Conservation (phyloP, 92 coral and sea anemone genomes). For the Parazoanthus atlanticus region DNA sequence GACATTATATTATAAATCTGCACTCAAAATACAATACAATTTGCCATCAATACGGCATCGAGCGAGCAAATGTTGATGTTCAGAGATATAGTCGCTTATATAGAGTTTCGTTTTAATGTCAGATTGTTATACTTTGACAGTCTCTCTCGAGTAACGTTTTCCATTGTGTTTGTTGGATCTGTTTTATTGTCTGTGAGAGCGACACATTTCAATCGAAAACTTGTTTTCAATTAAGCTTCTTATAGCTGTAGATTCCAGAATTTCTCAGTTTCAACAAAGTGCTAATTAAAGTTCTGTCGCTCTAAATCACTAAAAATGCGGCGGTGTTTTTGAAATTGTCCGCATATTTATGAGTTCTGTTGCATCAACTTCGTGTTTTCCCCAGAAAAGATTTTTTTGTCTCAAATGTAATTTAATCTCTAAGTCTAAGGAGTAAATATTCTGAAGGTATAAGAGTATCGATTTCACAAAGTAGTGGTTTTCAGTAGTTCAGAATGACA, state of each 20-base stretch:
- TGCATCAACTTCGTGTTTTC: not conserved
- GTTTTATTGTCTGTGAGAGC: constrained; percentile 9
- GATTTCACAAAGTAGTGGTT: not conserved
- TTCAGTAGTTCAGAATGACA: not conserved
- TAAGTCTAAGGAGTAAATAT: not conserved
- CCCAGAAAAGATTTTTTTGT: not conserved
- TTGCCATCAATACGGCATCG: not conserved
- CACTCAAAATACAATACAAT: constrained; percentile 21
- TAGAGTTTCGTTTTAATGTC: not conserved
- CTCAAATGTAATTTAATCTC: not conserved
- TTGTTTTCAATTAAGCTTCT: constrained; percentile 6
- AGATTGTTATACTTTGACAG: not conserved
- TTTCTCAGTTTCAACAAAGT: not conserved
- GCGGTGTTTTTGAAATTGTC: not conserved
- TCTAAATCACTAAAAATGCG: not conserved
- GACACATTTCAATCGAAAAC: not conserved
- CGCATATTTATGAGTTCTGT: not conserved
- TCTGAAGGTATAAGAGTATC: not conserved
- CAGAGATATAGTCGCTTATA: not conserved
- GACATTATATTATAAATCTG: constrained; percentile 8
- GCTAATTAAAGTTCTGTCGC: not conserved
- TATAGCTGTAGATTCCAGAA: constrained; percentile 5
- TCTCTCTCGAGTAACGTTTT: not conserved
- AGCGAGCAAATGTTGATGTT: not conserved
- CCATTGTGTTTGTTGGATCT: not conserved